Evolutionary conservation across 2,113 vertebrate genomes (phyloP).

Genomic region (Leptocoma aspasia): DNA sequence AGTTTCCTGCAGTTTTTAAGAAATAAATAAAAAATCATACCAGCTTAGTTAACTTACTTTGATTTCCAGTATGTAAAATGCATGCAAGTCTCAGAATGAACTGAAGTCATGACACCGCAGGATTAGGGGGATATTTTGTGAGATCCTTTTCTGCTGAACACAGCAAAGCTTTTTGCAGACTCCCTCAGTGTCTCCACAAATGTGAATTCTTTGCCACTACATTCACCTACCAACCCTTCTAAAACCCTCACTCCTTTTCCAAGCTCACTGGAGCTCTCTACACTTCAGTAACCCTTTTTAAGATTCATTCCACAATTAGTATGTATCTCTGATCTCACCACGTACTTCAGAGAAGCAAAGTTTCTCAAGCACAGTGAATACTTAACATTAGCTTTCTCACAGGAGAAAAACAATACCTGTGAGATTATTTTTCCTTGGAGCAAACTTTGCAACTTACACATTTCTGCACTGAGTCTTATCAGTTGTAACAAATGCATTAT

Average conservation of each 20-base stretch:
- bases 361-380: not conserved
- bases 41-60: not conserved
- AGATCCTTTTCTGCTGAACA: not conserved
- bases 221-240: not conserved
- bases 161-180: not conserved
- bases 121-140: not conserved
- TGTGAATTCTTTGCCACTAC: not conserved
- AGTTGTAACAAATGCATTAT: not conserved
- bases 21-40: not conserved
- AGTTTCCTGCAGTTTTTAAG: not conserved
- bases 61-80: not conserved
- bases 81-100: not conserved
- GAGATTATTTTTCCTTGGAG: not conserved
- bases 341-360: not conserved
- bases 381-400: not conserved
- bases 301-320: not conserved
- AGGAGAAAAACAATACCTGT: not conserved
- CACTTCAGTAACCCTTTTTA: not conserved
- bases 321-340: constrained; percentile 8
- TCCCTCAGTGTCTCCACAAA: not conserved
- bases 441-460: not conserved
- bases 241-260: not conserved
- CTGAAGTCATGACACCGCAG: not conserved
- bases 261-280: not conserved
- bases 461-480: not conserved